A percentile compares a stretch with the other conserved stretches of the same genome.
Evolutionary conservation across 2,113 vertebrate species (phyloP).

Genomic region (Calyptommatus sinebrachiatus): DNA sequence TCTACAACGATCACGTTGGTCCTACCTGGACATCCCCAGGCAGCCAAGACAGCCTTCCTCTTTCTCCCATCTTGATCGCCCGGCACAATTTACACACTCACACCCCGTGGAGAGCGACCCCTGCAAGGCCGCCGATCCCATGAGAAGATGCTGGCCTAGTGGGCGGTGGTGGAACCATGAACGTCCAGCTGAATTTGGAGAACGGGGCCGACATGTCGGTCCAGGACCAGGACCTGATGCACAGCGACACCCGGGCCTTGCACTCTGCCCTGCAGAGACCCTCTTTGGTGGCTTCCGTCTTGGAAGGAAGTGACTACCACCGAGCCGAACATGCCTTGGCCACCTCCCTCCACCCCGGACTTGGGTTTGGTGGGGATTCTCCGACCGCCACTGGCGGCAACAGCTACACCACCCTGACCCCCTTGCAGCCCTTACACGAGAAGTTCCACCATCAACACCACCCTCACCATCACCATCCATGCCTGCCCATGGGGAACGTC

Average conservation of each 20-base stretch:
- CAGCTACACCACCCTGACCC: slow-evolving; percentile 82
- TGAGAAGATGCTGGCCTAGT: slow-evolving; percentile 30
- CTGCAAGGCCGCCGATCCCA: background rate
- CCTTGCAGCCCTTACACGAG: slow-evolving; percentile 80
- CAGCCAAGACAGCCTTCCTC: background rate
- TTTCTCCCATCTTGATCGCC: no score
- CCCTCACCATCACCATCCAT: slow-evolving; percentile 68
- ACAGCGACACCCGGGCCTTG: slow-evolving; percentile 73
- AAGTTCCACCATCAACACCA: slow-evolving; percentile 73
- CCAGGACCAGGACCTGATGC: slow-evolving; percentile 77
- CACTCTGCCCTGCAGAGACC: slow-evolving; percentile 78
- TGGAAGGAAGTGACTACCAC: slow-evolving; percentile 66
- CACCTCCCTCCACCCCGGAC: slow-evolving; percentile 75
- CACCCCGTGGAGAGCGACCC: no score
- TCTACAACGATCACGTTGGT: background rate
- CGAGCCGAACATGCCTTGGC: slow-evolving; percentile 69
- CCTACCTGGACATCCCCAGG: no score
- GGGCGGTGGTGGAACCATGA: slow-evolving; percentile 30
- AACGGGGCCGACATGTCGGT: slow-evolving; percentile 77
- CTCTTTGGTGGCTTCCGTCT: slow-evolving; percentile 68
- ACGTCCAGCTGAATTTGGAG: slow-evolving; percentile 47
- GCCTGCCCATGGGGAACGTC: slow-evolving; percentile 80
- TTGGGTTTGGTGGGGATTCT: slow-evolving; percentile 80
- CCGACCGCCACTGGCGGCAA: slow-evolving; percentile 71
- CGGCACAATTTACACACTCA: no score